Conservation (phyloP, 2,797 vertebrate genomes). For the Hippocampus kuda region DNA sequence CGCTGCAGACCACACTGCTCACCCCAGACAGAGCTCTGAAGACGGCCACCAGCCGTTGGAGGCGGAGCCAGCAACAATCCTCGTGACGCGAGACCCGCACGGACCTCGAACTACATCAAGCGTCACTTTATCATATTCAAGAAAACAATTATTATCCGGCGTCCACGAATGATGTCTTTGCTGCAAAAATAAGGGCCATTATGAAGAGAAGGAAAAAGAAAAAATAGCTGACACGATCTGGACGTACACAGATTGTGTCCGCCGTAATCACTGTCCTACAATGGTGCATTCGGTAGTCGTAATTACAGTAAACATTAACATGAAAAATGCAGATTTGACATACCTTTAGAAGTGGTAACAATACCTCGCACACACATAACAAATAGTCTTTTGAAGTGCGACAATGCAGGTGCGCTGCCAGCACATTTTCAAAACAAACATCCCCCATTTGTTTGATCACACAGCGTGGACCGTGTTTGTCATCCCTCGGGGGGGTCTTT, state of each 20-base stretch:
- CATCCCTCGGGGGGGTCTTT: constrained; percentile 58
- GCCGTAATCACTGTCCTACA: no score
- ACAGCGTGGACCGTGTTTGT: constrained; percentile 9
- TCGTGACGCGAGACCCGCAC: neutral
- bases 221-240: no score
- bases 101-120: neutral
- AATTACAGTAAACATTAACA: no score
- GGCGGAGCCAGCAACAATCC: constrained; percentile 7
- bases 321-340: no score
- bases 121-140: neutral
- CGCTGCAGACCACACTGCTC: constrained; percentile 66
- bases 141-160: no score
- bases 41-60: constrained; percentile 78
- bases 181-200: no score
- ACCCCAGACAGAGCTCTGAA: constrained; percentile 80
- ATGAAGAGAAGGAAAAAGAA: no score
- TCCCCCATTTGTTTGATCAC: neutral
- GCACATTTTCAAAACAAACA: neutral
- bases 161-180: no score
- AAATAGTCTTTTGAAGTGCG: neutral
- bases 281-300: no score
- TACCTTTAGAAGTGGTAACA: no score
- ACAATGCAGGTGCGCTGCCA: neutral
- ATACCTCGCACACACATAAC: no score
- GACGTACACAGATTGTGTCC: no score